Percentiles rank a stretch among this genome's conserved stretches.
These are phyloP conservation scores for Latrodectus hesperus DNA, from an alignment of 2,888 invertebrate genomes.

Conservation along the genomic window DNA sequence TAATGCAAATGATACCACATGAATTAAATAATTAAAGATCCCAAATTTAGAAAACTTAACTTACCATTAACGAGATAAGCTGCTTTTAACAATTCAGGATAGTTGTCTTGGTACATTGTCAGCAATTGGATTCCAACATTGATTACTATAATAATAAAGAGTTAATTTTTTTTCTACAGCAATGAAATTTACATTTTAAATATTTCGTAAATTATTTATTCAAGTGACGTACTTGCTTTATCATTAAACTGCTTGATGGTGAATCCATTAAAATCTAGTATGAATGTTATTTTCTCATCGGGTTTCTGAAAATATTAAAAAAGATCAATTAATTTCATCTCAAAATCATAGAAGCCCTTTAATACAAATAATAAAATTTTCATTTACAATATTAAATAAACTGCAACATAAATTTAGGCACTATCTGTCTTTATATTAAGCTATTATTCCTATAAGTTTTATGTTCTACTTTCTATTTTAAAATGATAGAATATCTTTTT, in stretches of 20 bases:
- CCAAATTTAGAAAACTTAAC: not conserved
- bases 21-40: not conserved
- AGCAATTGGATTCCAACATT: slow-evolving; percentile 63
- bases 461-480: too few species aligned
- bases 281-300: slow-evolving; percentile 42
- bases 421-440: too few species aligned
- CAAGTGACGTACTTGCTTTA: slow-evolving; percentile 44
- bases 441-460: too few species aligned
- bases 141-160: slow-evolving; percentile 53
- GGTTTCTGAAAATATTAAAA: not conserved
- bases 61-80: slow-evolving; percentile 62
- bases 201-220: not conserved
- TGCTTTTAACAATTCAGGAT: slow-evolving; percentile 57
- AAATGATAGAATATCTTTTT: too few species aligned
- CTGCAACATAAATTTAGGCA: not conserved
- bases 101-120: slow-evolving; percentile 63
- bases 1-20: too few species aligned
- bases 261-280: slow-evolving; percentile 53
- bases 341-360: not conserved
- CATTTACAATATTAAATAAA: not conserved
- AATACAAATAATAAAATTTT: slow-evolving; percentile 1
- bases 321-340: too few species aligned
- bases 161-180: not conserved
- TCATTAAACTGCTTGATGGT: slow-evolving; percentile 57
- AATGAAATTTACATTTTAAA: not conserved